Conservation (phyloP, 1,140 invertebrate genomes). For the Orius insidiosus region DNA sequence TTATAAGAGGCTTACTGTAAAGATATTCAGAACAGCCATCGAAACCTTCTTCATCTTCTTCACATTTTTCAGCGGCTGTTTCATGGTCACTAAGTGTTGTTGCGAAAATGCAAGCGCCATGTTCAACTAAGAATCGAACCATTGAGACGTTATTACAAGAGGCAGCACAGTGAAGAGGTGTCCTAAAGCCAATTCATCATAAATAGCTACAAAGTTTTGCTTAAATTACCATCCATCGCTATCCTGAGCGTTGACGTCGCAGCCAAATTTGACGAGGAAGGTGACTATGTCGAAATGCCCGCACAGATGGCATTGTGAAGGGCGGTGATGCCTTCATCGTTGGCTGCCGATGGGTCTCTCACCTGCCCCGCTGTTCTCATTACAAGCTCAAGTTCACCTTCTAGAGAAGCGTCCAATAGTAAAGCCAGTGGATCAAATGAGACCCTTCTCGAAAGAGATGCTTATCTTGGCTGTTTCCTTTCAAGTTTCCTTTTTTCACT, state of each 20-base stretch:
- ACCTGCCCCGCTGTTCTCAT: conserved; percentile 89
- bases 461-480: conserved; percentile 34
- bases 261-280: conserved; percentile 93
- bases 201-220: neutral
- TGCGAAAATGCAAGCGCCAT: conserved; percentile 95
- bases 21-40: conserved; percentile 96
- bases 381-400: conserved; percentile 94
- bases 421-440: conserved; percentile 95
- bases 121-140: conserved; percentile 94
- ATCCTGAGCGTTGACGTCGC: conserved; percentile 97
- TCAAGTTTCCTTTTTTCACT: conserved; percentile 19
- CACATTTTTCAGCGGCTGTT: conserved; percentile 96
- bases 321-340: conserved; percentile 88
- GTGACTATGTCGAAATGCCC: conserved; percentile 96
- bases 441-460: conserved; percentile 61
- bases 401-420: conserved; percentile 87
- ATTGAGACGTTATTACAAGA: conserved; percentile 98
- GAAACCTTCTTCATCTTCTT: conserved; percentile 95
- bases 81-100: conserved; percentile 95
- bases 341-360: conserved; percentile 21
- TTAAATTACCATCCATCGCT: conserved; percentile 77
- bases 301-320: conserved; percentile 99
- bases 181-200: conserved; percentile 38
- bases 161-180: conserved; percentile 95
- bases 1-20: conserved; percentile 53